These are phyloP conservation scores for Triplophysa bombifrons DNA, from an alignment of 2,797 vertebrate genomes.

Conservation along the genomic window DNA sequence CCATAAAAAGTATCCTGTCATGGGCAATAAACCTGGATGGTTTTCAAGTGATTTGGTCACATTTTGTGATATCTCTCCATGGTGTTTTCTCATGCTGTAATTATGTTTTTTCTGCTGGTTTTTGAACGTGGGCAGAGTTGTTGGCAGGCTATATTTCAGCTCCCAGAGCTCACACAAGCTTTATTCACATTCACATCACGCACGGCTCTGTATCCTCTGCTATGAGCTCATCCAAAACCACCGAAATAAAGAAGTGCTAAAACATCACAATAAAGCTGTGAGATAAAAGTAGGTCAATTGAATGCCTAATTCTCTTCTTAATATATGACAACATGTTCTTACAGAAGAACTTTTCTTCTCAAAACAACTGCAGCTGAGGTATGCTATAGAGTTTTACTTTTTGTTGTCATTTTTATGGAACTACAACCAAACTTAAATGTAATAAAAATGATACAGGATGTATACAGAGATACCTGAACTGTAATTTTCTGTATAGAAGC, in stretches of 20 bases:
- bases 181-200: slow-evolving; percentile 51
- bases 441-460: neutral
- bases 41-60: neutral
- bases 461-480: neutral
- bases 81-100: slow-evolving; percentile 11
- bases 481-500: neutral
- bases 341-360: slow-evolving; percentile 25
- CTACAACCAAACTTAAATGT: neutral
- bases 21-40: too few species aligned
- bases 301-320: slow-evolving; percentile 32
- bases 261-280: slow-evolving; percentile 40
- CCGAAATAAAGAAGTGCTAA: slow-evolving; percentile 33
- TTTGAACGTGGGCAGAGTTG: slow-evolving; percentile 32
- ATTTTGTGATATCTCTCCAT: neutral
- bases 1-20: neutral
- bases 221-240: slow-evolving; percentile 44
- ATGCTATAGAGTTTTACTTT: neutral
- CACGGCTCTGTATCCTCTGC: slow-evolving; percentile 30
- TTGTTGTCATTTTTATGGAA: neutral
- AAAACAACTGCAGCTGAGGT: neutral
- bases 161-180: slow-evolving; percentile 28
- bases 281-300: slow-evolving; percentile 38
- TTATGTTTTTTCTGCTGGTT: slow-evolving; percentile 4
- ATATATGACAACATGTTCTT: slow-evolving; percentile 16
- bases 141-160: slow-evolving; percentile 45